phyloP scores from a whole-genome alignment of 2,797 vertebrate species.

The Leucoraja ocellata region DNA sequence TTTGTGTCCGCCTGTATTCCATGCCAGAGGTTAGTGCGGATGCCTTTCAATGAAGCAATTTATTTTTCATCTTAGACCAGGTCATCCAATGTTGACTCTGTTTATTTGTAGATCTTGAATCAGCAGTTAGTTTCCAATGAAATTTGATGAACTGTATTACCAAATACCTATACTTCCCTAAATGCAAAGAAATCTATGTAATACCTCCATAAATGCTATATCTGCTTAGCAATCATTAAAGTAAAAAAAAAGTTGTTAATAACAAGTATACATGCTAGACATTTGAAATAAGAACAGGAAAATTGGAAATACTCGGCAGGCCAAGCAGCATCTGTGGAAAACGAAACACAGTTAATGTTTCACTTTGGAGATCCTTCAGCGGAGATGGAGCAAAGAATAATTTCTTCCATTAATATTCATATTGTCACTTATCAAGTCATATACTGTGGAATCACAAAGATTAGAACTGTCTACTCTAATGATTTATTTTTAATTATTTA shows the following conservation, averaged over 20 bases:
- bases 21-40: too few species aligned
- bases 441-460: neutral
- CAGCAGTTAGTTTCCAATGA: neutral
- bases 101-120: neutral
- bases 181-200: neutral
- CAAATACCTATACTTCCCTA: neutral
- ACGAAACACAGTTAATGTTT: too few species aligned
- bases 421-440: neutral
- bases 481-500: neutral
- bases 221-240: neutral
- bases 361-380: too few species aligned
- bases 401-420: neutral
- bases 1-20: neutral
- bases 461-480: neutral
- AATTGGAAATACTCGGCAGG: too few species aligned
- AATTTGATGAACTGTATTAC: slow-evolving; percentile 6
- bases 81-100: neutral
- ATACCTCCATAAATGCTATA: neutral
- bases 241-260: too few species aligned
- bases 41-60: neutral
- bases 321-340: too few species aligned
- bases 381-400: neutral
- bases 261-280: too few species aligned
- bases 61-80: neutral
- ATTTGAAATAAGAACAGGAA: too few species aligned